Base-by-base conservation (phyloP, 2,888 invertebrate species). In the Drosophila hamatofila region DNA sequence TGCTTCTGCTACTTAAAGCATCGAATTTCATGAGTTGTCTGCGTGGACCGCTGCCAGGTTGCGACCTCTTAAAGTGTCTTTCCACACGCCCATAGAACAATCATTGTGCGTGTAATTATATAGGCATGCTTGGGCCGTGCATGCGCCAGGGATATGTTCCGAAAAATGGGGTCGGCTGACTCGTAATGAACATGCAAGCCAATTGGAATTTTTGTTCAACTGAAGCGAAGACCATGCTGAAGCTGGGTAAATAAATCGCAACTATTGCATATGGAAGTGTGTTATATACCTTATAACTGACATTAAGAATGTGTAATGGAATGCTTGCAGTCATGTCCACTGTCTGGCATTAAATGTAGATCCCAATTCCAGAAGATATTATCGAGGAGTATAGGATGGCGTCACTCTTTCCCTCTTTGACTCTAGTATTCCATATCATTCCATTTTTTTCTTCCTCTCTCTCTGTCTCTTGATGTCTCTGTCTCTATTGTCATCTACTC, bases 11-110 rank as follows among this genome's bases (percentile, higher is more conserved):
- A 63, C 70, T 42, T 54, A 71, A 81, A 67, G 83, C 84, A 84
- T 84, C 81, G 84, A 84, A 89, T 84, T 84, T 89, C 89, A 88
- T 89, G 33, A 44, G 56, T 54, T 35, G 42, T 27, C 39, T 6
- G 35, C 3, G 23, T 12, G 11, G 3, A 18, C 49, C 39, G 39
- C 63, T 42, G 30, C 58, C 59, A 66, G 77, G 77, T 71, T 80
- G 56, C 77, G 77, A 77, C 80, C 77, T 76, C 62, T 71, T 57
- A 74, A 75, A 74, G 56, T 9, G 33, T 18, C 66, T 57, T 44
- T 39, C 42, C 55, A 58, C 51, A 55, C 55, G n/a, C 8, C 78
- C 52, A 58, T 68, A 58, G 56, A 62, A 59, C 58, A 65, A 44
- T 66, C 66, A 62, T 58, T 71, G 72, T 77, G 80, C 77, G 80